phyloP scores from a whole-genome alignment of 1,140 invertebrate species.

The Lanistes nyassanus region DNA sequence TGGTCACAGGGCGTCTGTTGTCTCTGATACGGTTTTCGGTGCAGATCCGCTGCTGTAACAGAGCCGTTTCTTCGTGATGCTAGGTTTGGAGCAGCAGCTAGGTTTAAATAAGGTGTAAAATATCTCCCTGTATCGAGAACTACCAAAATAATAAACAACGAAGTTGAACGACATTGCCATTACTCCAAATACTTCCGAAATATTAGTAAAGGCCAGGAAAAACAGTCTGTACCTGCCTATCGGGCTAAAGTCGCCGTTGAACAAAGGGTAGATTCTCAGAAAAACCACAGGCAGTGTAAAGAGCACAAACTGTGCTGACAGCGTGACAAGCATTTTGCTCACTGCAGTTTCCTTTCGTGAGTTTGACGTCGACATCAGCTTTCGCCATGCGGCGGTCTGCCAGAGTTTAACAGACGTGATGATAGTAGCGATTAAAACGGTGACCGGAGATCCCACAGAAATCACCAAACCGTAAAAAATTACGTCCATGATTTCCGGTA shows the following conservation, averaged over 20 bases:
- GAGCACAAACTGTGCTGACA: conserved; percentile 3
- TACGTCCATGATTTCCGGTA: neutral
- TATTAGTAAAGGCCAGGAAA: neutral
- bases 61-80: too few relatives aligned
- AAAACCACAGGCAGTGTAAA: neutral
- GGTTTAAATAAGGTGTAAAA: neutral
- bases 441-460: neutral
- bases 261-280: neutral
- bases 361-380: neutral
- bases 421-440: neutral
- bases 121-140: conserved; percentile 5
- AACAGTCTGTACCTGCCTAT: neutral
- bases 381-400: too few relatives aligned
- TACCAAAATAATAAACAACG: conserved; percentile 3
- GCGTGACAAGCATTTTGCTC: conserved; percentile 13
- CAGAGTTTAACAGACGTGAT: too few relatives aligned
- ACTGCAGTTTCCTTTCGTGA: neutral
- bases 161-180: conserved; percentile 7
- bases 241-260: neutral
- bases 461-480: neutral
- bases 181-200: neutral
- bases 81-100: too few relatives aligned
- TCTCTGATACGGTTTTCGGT: too few relatives aligned
- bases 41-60: too few relatives aligned
- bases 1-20: too few relatives aligned